Evolutionary conservation across 2,113 vertebrate genomes (phyloP).

Genomic region (Herpailurus yagouaroundi): DNA sequence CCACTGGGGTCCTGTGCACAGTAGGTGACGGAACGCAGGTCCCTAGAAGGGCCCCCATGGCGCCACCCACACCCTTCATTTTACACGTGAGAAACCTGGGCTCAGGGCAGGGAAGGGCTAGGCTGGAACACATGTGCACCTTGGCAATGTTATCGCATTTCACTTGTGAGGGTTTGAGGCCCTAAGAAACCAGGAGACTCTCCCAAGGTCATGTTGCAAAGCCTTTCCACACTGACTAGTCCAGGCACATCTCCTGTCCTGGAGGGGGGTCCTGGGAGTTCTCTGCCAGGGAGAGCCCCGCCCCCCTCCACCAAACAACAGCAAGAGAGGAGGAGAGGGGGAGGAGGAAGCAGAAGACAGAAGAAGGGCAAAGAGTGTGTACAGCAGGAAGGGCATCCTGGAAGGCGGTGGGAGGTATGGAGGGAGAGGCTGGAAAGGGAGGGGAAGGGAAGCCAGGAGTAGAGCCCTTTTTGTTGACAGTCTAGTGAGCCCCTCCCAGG

Average conservation of each 20-base stretch:
- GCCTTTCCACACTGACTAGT: background rate
- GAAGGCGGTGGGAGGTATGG: accelerated
- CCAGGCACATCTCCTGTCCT: background rate
- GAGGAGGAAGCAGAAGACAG: background rate
- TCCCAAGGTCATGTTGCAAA: background rate
- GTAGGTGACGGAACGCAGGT: background rate
- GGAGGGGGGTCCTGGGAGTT: background rate
- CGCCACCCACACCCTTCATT: background rate
- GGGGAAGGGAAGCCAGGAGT: background rate
- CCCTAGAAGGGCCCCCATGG: background rate
- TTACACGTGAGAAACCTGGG: accelerated
- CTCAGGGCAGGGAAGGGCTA: background rate
- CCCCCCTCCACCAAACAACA: background rate
- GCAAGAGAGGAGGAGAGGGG: too few relatives aligned
- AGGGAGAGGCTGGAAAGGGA: background rate
- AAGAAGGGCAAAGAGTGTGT: background rate
- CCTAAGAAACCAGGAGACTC: background rate
- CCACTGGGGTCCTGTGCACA: background rate
- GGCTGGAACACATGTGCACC: accelerated
- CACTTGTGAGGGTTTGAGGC: background rate
- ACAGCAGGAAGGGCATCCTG: background rate
- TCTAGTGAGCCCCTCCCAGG: background rate
- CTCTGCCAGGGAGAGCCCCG: background rate
- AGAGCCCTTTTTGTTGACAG: accelerated
- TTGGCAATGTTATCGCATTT: too few relatives aligned